Percentiles rank a stretch among this genome's conserved stretches.
phyloP scores from a whole-genome alignment of 2,113 vertebrate genomes.

The Chelonoidis abingdonii region DNA sequence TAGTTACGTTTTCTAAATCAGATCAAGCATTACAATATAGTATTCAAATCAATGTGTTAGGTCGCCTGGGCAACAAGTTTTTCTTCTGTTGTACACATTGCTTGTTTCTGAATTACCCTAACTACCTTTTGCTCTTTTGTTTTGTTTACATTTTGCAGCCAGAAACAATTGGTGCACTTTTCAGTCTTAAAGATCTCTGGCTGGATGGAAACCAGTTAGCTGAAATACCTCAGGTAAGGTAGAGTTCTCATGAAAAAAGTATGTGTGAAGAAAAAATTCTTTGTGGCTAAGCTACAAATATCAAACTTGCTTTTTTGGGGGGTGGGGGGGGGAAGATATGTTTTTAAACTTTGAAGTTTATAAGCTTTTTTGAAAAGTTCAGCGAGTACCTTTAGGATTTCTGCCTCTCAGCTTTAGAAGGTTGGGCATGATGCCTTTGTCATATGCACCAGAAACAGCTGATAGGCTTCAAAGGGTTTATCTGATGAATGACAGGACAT shows the following conservation, averaged over 20 bases:
- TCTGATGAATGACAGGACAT: background rate
- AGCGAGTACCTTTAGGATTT: background rate
- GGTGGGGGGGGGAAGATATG: background rate
- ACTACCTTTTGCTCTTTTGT: background rate
- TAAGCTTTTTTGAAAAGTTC: background rate
- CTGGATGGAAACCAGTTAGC: conserved; percentile 96
- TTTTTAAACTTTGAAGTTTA: background rate
- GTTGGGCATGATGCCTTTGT: background rate
- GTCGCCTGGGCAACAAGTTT: background rate
- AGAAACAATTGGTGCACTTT: conserved; percentile 94
- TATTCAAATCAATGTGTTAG: background rate
- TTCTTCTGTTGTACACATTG: background rate
- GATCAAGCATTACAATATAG: background rate
- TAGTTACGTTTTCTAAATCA: background rate
- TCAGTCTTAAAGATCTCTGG: conserved; percentile 97
- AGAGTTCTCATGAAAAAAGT: background rate
- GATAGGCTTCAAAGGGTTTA: background rate
- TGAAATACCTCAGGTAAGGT: conserved; percentile 92
- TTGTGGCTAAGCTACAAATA: background rate
- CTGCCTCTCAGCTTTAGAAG: background rate
- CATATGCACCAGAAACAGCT: no score
- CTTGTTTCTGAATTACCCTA: background rate
- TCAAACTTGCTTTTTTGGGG: background rate
- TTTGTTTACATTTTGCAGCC: conserved; percentile 81
- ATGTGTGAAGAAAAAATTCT: no score